Percentiles rank a stretch among this genome's conserved stretches.
Evolutionary conservation across 2,888 invertebrate genomes (phyloP).

Genomic region (Rhagophthalmus giganteus): DNA sequence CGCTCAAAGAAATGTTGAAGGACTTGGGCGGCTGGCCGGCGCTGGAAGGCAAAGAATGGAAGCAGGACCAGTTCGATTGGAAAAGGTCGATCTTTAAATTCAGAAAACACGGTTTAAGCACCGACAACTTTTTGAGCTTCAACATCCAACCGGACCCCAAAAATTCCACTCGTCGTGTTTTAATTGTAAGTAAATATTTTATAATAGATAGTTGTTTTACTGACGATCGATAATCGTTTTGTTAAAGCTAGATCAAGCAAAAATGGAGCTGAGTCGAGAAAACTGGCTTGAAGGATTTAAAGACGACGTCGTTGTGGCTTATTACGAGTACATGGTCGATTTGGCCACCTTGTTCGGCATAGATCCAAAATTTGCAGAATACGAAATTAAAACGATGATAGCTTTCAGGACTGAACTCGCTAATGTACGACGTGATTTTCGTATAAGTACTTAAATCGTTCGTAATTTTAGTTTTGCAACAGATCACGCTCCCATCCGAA

Average conservation of each 20-base stretch:
- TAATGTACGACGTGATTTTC: no score
- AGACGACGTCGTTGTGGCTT: conserved; percentile 82
- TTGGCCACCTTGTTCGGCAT: conserved; percentile 88
- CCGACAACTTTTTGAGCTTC: conserved; percentile 88
- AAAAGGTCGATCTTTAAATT: conserved; percentile 80
- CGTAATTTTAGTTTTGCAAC: no score
- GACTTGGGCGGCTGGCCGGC: conserved; percentile 94
- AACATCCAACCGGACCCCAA: conserved; percentile 87
- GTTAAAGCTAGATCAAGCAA: conserved; percentile 81
- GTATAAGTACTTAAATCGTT: no score
- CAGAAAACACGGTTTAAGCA: conserved; percentile 78
- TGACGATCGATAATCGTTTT: background rate
- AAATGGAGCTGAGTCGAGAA: conserved; percentile 81
- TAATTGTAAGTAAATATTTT: conserved; percentile 80
- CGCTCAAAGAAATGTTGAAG: conserved; percentile 70
- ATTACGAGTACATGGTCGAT: conserved; percentile 85
- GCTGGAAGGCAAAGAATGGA: conserved; percentile 77
- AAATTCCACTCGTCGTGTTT: conserved; percentile 80
- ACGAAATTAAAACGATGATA: conserved; percentile 77
- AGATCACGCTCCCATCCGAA: conserved; percentile 86
- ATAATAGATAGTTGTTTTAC: no score
- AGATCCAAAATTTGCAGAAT: conserved; percentile 65
- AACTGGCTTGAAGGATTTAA: conserved; percentile 80
- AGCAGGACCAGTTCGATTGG: conserved; percentile 74
- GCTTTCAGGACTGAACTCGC: conserved; percentile 88